These are phyloP conservation scores for Apostichopus leukothele DNA, from an alignment of 53 echinoderm and acorn worm species.

Conservation along the genomic window DNA sequence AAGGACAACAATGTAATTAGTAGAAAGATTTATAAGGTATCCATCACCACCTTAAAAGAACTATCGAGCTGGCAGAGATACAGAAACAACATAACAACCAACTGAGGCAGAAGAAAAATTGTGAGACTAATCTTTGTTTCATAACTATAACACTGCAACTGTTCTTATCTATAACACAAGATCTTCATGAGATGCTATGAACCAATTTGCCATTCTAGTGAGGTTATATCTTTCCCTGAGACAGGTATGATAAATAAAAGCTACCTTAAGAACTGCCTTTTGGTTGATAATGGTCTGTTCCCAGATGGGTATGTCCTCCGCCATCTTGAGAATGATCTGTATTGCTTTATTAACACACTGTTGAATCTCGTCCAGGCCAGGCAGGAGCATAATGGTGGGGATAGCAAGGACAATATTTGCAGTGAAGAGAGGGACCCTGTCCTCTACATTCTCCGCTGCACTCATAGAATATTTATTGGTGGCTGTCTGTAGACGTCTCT, in stretches of 20 bases:
- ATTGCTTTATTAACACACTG: constrained; percentile 88
- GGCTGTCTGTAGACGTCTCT: constrained; percentile 86
- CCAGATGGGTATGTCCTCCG: constrained; percentile 96
- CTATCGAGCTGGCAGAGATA: no score
- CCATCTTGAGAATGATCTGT: constrained; percentile 97
- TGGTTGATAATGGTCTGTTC: constrained; percentile 92
- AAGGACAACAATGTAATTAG: no score
- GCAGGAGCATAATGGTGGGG: constrained; percentile 85
- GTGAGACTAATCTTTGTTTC: no score
- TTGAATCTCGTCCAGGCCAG: constrained; percentile 92
- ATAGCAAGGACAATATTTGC: constrained; percentile 90
- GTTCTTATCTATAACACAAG: no score
- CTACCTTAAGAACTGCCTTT: constrained; percentile 91
- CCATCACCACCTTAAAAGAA: no score
- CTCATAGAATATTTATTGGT: constrained; percentile 90
- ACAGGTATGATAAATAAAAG: background rate
- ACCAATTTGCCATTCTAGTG: no score
- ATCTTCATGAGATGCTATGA: no score
- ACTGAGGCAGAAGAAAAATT: no score
- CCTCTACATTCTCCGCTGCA: constrained; percentile 77
- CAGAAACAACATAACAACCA: no score
- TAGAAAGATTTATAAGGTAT: no score
- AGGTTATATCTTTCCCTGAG: no score
- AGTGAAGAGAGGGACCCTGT: constrained; percentile 83
- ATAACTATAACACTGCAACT: no score